These are phyloP conservation scores for Alosa alosa DNA, from an alignment of 2,113 vertebrate species.

Conservation along the genomic window DNA sequence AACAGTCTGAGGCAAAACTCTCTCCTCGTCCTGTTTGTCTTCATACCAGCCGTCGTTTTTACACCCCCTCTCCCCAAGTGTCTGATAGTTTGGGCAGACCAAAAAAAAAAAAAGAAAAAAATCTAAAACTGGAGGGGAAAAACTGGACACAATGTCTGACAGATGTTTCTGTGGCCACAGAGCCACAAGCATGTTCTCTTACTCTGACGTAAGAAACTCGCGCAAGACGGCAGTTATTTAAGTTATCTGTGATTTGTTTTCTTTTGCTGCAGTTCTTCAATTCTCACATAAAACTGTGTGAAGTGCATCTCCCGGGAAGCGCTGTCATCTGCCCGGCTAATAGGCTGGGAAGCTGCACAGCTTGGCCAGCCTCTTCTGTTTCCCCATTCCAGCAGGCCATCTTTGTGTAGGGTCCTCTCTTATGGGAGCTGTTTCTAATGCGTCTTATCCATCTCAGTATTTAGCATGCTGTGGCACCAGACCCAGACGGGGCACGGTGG, in stretches of 20 bases:
- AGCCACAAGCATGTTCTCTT: conserved; percentile 66
- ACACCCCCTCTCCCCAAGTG: conserved; percentile 39
- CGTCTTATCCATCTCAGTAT: conserved; percentile 47
- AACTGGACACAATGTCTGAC: conserved; percentile 63
- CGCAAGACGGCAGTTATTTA: conserved; percentile 58
- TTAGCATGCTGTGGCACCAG: conserved; percentile 51
- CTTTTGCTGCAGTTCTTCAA: conserved; percentile 54
- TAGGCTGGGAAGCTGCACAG: conserved; percentile 53
- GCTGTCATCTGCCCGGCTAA: conserved; percentile 43
- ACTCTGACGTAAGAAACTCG: conserved; percentile 59
- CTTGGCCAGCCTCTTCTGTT: conserved; percentile 49
- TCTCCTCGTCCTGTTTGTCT: not conserved
- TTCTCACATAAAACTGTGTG: conserved; percentile 50
- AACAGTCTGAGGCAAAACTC: conserved; percentile 29
- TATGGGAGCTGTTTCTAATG: not conserved
- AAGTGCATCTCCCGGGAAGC: conserved; percentile 55
- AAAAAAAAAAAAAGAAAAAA: not conserved
- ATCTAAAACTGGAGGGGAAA: conserved; percentile 37
- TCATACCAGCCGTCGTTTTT: conserved; percentile 32
- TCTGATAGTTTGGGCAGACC: conserved; percentile 40
- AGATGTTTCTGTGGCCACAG: conserved; percentile 66
- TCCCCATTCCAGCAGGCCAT: conserved; percentile 47
- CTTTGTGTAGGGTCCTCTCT: conserved; percentile 14
- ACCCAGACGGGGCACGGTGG: conserved; percentile 18
- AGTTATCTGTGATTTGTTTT: conserved; percentile 60